Base-by-base conservation (phyloP, 2,888 invertebrate species). In the Yponomeuta plumbellus region DNA sequence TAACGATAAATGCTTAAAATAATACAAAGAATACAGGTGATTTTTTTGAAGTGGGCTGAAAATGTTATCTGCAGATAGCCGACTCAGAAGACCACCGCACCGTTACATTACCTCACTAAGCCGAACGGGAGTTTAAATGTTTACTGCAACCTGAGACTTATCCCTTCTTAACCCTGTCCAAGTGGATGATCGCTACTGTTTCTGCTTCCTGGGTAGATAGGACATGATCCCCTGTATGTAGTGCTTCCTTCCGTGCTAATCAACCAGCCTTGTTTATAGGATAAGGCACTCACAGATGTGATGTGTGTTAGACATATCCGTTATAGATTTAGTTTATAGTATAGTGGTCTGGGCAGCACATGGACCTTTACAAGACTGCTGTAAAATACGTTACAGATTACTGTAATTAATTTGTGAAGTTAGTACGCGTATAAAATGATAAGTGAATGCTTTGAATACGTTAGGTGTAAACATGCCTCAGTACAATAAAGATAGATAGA, bases 171-270 rank as follows among this genome's bases (percentile, higher is more conserved):
- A 84, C 83, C 76, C 77, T 74, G 79, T 78, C 78, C 76, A 81
- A 79, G 80, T 80, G 80, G 79, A 77, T 73, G 75, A 73, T 75
- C 76, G 77, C 77, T 78, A 80, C 83, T 56, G 61, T 26, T 58
- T 61, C 67, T 34, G 80, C 81, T 87, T 89, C 86, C 89, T 84
- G 83, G 71, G 76, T 85, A 86, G 88, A 88, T 88, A 90, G 71
- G 77, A 76, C 74, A 78, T 77, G 80, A 80, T 80, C 78, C 78
- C 44, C 76, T 73, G 73, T 74, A 80, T 84, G 80, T 86, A 85
- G 81, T 81, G 86, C 88, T 89, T 89, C 88, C 89, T 87, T 88
- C 85, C 88, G 81, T 73, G 76, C 77, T 76, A 70, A 70, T 52
- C 75, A 76, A 75, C 76, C 76, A 72, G 76, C 75, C 72, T 73